phyloP scores from a whole-genome alignment of 1,140 invertebrate species.

The Meloidogyne floridensis region DNA sequence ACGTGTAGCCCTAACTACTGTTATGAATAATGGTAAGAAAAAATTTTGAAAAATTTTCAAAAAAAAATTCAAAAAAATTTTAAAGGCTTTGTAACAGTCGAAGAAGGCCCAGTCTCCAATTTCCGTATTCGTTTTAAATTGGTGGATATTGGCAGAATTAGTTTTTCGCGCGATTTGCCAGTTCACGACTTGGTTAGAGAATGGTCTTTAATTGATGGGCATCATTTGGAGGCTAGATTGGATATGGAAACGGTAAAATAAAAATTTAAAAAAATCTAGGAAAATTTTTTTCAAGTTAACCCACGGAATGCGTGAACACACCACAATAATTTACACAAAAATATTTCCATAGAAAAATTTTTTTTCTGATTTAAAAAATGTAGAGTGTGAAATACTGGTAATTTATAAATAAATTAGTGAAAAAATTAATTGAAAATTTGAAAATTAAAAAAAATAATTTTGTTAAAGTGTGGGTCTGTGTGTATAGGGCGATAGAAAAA shows the following conservation, averaged over 20 bases:
- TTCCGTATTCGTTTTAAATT: slow-evolving; percentile 48
- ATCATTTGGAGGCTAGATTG: slow-evolving; percentile 42
- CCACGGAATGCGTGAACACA: slow-evolving; percentile 48
- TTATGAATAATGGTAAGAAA: slow-evolving; percentile 61
- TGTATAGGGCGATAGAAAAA: background rate
- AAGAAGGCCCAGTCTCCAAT: slow-evolving; percentile 51
- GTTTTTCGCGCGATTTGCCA: slow-evolving; percentile 62
- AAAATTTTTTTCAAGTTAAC: slow-evolving; percentile 27
- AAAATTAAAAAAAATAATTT: background rate
- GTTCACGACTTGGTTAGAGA: slow-evolving; percentile 59
- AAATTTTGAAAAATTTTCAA: background rate
- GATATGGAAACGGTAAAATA: slow-evolving; percentile 44
- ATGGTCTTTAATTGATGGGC: slow-evolving; percentile 46
- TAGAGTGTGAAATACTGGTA: background rate
- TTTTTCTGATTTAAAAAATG: background rate
- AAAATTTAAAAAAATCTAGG: too few species aligned
- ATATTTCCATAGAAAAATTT: slow-evolving; percentile 32
- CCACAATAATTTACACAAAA: slow-evolving; percentile 47
- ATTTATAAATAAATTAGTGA: slow-evolving; percentile 1
- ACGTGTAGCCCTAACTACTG: slow-evolving; percentile 59
- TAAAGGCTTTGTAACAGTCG: slow-evolving; percentile 63
- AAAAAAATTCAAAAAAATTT: background rate
- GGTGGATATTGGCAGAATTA: slow-evolving; percentile 64
- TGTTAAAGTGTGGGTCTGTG: background rate
- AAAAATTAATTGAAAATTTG: background rate